Evolutionary conservation across 1,140 invertebrate genomes (phyloP), one percentile per base, ranked within the genome.

Genomic region (Pogonomyrmex barbatus): DNA sequence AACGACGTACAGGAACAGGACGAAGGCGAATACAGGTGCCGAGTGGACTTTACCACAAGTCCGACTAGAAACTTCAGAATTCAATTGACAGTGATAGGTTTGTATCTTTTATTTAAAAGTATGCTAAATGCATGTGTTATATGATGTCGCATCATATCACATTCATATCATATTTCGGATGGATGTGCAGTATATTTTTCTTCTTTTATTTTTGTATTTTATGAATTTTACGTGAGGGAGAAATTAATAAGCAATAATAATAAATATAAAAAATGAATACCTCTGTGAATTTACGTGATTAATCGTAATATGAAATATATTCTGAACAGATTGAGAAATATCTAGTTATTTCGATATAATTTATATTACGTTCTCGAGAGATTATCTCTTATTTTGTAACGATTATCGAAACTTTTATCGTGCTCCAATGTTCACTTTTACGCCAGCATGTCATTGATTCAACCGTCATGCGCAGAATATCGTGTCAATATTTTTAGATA

Each of bases 51-150:
- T 92, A 96, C 96, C 77, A 96, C 97, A 79, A 97, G 97, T 47
- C 97, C 97, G 4, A 98, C 98, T 50, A 96, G 97, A 83, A 98
- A 98, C 94, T 97, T 96, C 90, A 97, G 97, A 90, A 96, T 98
- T 88, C 96, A 97, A 87, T 96, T 98, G 79, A 97, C 96, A 88
- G 97, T 98, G 91, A 97, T 98, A 90, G 97, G 98, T 98, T 94
- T 97, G 97, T 97, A 91, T 24, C 30, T 33, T 24, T 24, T 78
- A 24, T 4, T 33, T 14, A 12, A 79, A 12, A 17, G 1, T 10
- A 58, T 10, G 24, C 24, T 24, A 24, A 24, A 24, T 24, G 24
- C 24, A 24, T 24, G 24, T 24, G 24, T 24, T 24, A 24, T 24
- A 24, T 24, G 24, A 24, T 24, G 24, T 24, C 24, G 24, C 24